A percentile compares a stretch with the other conserved stretches of the same genome.
These are phyloP conservation scores for Ips nitidus DNA, from an alignment of 1,140 invertebrate genomes.

Conservation along the genomic window DNA sequence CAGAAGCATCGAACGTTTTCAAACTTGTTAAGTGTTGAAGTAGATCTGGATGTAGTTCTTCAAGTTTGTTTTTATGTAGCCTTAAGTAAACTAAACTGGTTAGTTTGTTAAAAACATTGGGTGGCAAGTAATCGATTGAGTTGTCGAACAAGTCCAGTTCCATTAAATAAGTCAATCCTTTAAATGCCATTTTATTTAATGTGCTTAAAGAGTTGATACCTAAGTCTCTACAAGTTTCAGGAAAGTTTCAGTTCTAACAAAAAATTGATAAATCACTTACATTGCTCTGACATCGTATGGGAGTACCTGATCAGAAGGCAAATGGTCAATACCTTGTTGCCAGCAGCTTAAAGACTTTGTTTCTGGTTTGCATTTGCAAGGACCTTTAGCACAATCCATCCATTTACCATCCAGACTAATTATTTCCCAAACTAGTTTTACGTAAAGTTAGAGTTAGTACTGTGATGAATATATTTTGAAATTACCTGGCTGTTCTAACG, in stretches of 20 bases:
- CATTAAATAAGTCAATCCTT: constrained; percentile 64
- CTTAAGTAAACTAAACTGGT: constrained; percentile 70
- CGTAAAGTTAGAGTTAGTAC: background rate
- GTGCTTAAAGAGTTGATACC: constrained; percentile 71
- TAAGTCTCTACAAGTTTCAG: constrained; percentile 11
- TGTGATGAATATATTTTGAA: background rate
- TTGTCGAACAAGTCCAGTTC: constrained; percentile 81
- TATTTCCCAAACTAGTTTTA: constrained; percentile 66
- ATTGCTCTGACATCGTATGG: constrained; percentile 68
- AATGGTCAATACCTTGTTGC: constrained; percentile 63
- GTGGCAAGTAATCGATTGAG: constrained; percentile 72
- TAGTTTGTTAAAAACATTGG: constrained; percentile 71
- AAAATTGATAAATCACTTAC: constrained; percentile 53
- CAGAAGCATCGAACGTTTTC: constrained; percentile 72
- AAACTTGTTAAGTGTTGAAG: constrained; percentile 66
- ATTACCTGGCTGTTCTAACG: constrained; percentile 71
- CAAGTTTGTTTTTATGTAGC: constrained; percentile 72
- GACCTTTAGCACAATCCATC: constrained; percentile 69
- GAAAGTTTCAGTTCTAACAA: background rate
- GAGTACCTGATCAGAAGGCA: constrained; percentile 68
- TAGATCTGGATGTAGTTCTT: constrained; percentile 67
- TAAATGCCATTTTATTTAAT: constrained; percentile 73
- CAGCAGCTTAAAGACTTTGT: constrained; percentile 71
- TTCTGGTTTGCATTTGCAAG: constrained; percentile 68
- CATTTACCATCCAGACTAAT: constrained; percentile 62